Conservation (phyloP, 2,113 vertebrate genomes). For the Ochotona curzoniae region DNA sequence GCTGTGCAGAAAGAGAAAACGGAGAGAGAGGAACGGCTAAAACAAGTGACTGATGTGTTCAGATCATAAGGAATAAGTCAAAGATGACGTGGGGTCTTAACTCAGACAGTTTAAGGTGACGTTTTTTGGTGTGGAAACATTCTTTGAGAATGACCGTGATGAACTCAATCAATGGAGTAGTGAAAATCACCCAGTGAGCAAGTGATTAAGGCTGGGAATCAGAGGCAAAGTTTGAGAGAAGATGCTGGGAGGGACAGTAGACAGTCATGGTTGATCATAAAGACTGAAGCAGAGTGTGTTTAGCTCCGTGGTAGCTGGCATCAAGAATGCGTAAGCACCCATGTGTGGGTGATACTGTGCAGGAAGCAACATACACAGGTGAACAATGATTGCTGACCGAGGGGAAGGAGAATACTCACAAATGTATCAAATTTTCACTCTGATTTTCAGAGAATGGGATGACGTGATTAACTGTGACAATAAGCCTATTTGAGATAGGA, state of each 20-base stretch:
- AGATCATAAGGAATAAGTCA: not conserved
- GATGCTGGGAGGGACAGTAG: not conserved
- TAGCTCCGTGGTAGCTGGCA: not conserved
- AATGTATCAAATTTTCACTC: not conserved
- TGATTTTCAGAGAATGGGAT: not conserved
- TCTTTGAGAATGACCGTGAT: not conserved
- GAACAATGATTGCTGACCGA: not conserved
- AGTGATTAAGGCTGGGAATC: not conserved
- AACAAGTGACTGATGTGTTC: not conserved
- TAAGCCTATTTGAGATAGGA: not conserved
- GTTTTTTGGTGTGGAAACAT: not conserved
- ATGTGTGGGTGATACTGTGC: not conserved
- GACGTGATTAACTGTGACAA: slow-evolving; percentile 9
- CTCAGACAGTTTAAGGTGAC: not conserved
- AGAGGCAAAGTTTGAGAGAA: not conserved
- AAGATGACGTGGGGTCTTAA: not conserved
- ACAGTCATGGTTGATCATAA: not conserved
- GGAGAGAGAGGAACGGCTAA: not conserved
- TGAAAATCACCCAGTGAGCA: not conserved
- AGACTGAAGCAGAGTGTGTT: not conserved
- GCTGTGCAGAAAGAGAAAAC: too few relatives aligned
- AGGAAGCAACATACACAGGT: not conserved
- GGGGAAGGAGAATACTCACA: not conserved
- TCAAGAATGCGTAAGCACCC: not conserved
- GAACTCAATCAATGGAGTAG: not conserved